phyloP scores from a whole-genome alignment of 2,888 invertebrate genomes.

The Blastobasis lacticolella region DNA sequence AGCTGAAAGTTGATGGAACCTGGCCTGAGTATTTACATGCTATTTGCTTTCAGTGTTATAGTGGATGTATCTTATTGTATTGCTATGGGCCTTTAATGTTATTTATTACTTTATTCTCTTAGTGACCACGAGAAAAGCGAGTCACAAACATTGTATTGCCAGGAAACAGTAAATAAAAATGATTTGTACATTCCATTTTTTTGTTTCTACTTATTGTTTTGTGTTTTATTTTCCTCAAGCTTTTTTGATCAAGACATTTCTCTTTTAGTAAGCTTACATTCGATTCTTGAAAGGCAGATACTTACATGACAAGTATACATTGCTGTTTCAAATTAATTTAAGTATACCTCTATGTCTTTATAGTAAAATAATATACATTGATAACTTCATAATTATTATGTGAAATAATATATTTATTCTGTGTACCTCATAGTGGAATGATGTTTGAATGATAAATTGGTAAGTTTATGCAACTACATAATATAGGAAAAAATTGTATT shows the following conservation, averaged over 20 bases:
- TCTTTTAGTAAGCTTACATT: slow-evolving; percentile 26
- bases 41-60: slow-evolving; percentile 64
- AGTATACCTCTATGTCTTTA: slow-evolving; percentile 22
- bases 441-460: slow-evolving; percentile 73
- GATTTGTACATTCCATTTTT: slow-evolving; percentile 88
- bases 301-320: slow-evolving; percentile 48
- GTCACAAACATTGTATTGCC: slow-evolving; percentile 72
- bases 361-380: slow-evolving; percentile 16
- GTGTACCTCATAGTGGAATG: slow-evolving; percentile 71
- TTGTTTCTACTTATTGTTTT: slow-evolving; percentile 74
- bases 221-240: slow-evolving; percentile 61
- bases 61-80: slow-evolving; percentile 52
- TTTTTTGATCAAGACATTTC: slow-evolving; percentile 34
- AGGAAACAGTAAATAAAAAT: slow-evolving; percentile 80
- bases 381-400: no score
- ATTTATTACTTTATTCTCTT: slow-evolving; percentile 31
- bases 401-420: slow-evolving; percentile 51
- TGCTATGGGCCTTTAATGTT: slow-evolving; percentile 35
- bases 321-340: slow-evolving; percentile 48
- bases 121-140: slow-evolving; percentile 46
- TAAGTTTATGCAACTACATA: slow-evolving; percentile 68
- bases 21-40: slow-evolving; percentile 53
- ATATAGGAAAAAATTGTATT: slow-evolving; percentile 41
- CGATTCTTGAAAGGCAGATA: slow-evolving; percentile 41
- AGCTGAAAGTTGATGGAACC: slow-evolving; percentile 54